Evolutionary conservation across 2,797 vertebrate genomes (phyloP).

Genomic region (Sebastes hubbsi): DNA sequence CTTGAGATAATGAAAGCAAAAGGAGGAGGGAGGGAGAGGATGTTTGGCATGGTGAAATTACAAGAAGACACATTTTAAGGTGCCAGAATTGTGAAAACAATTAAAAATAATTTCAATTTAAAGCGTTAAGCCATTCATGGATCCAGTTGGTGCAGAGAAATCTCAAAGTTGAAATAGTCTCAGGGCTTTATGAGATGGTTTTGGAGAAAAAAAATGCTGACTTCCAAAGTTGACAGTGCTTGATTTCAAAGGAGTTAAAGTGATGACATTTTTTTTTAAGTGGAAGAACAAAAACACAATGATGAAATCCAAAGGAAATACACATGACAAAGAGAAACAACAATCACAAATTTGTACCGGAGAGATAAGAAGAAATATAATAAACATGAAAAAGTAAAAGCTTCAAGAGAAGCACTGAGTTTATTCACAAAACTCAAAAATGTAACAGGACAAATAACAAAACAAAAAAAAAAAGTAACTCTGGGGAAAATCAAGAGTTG

Average conservation of each 20-base stretch:
- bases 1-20: neutral
- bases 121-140: neutral
- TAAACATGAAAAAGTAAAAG: neutral
- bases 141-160: neutral
- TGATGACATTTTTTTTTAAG: neutral
- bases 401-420: neutral
- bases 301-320: constrained; percentile 6
- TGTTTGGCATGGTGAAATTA: constrained; percentile 2
- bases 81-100: constrained; percentile 12
- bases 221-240: neutral
- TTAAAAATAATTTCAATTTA: neutral
- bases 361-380: neutral
- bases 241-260: neutral
- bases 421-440: neutral
- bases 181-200: neutral
- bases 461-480: neutral
- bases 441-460: too few relatives aligned
- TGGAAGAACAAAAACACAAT: neutral
- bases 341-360: neutral
- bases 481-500: too few relatives aligned
- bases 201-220: neutral
- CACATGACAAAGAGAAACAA: neutral
- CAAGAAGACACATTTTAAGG: neutral
- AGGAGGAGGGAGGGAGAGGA: neutral
- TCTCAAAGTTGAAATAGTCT: neutral